Evolutionary conservation across 1,140 invertebrate genomes (phyloP), one percentile per base, ranked within the genome.

Genomic region (Papilio polyxenes): DNA sequence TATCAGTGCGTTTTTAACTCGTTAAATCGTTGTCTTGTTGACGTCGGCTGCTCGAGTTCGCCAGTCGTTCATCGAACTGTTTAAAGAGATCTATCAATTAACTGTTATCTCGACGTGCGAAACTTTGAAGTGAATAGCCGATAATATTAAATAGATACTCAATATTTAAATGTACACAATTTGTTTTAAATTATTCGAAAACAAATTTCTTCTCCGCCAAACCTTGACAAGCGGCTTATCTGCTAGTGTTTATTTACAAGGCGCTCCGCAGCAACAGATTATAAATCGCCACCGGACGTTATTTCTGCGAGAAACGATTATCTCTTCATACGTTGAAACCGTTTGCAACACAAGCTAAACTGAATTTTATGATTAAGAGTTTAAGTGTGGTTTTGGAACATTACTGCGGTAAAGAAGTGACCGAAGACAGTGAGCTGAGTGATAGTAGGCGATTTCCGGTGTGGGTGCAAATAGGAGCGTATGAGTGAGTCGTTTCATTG

Each of bases 161-260:
- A 31, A n/a, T 78, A 15, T 10, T 79, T 75, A 79, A 40, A 77
- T 51, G 49, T 20, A 17, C 11, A 81, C 74, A 83, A 76, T 82
- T 53, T 84, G 75, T 84, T 48, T 81, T 49, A 72, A 77, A 56
- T 83, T 82, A 78, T 87, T 86, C 65, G 78, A 79, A 83, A 49
- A 80, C 85, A 83, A 85, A 84, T 85, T 83, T 31, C 75, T 82
- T 59, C 77, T 76, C 81, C 75, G 81, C 37, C 53, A 69, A 81
- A 82, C 80, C 85, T 86, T 89, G 85, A 82, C 84, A 87, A 88
- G 82, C 83, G 82, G 83, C 74, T 87, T 89, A 89, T 89, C 86
- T 85, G 81, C 69, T 78, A 81, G 81, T 90, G 87, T 89, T 91
- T 91, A 88, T 90, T 90, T 90, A 89, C 87, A 87, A 86, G 20